Conservation (phyloP, 2,888 invertebrate genomes). For the Drosophila vallismaia region DNA sequence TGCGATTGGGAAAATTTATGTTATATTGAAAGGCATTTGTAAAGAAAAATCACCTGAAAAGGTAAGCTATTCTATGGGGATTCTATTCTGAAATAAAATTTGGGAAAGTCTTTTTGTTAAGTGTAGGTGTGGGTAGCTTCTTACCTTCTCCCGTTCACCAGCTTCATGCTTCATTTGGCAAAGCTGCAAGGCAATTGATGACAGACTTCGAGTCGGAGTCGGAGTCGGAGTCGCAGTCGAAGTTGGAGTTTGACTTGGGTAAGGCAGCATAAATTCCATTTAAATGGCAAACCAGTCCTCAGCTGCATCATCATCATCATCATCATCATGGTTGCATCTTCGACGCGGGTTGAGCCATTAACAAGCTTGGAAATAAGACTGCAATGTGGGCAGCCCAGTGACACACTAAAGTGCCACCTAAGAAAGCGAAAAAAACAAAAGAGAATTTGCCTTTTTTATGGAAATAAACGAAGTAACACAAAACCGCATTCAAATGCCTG, state of each 20-base stretch:
- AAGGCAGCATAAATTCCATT: constrained; percentile 75
- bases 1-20: not conserved
- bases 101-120: not conserved
- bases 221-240: constrained; percentile 36
- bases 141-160: constrained; percentile 22
- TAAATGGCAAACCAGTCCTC: constrained; percentile 69
- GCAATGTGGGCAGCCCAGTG: constrained; percentile 77
- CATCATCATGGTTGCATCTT: constrained; percentile 57
- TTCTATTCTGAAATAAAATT: not conserved
- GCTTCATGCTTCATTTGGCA: constrained; percentile 65
- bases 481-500: constrained; percentile 69
- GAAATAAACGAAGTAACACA: constrained; percentile 35
- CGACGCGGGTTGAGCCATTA: constrained; percentile 60
- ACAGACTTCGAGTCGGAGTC: constrained; percentile 45
- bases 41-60: not conserved
- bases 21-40: not conserved
- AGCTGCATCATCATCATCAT: constrained; percentile 29
- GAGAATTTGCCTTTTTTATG: not conserved
- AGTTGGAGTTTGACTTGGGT: constrained; percentile 41
- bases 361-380: constrained; percentile 51
- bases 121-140: constrained; percentile 18
- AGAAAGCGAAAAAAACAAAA: constrained; percentile 22
- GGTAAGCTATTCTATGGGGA: not conserved
- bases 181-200: constrained; percentile 59
- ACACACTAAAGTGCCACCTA: constrained; percentile 69